Conservation (phyloP, 1,140 invertebrate species). For the Chironomus striatipennis region DNA sequence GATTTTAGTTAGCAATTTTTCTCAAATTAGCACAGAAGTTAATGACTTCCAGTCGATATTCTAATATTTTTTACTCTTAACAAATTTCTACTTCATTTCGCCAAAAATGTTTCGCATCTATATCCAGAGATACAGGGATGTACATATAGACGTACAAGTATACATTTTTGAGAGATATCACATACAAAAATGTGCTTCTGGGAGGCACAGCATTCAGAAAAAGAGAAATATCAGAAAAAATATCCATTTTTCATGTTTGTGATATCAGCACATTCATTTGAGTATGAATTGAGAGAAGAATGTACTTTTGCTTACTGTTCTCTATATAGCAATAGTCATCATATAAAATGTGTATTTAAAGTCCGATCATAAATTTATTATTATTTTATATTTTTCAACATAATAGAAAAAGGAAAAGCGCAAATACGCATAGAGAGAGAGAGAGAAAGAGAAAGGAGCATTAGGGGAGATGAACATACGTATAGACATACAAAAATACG, state of each 20-base stretch:
- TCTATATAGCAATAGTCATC: too few species aligned
- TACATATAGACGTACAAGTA: too few species aligned
- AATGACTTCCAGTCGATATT: too few species aligned
- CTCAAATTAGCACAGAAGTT: too few species aligned
- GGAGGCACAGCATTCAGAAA: background rate
- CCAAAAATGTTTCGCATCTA: background rate
- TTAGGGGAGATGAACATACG: background rate
- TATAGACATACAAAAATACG: too few species aligned
- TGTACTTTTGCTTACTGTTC: too few species aligned
- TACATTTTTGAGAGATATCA: too few species aligned
- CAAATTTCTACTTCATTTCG: conserved; percentile 2
- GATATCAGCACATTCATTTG: background rate
- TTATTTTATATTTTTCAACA: conserved; percentile 10
- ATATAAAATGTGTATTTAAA: conserved; percentile 23
- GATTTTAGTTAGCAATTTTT: too few species aligned
- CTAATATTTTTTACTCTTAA: background rate
- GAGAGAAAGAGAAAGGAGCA: background rate
- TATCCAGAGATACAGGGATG: background rate
- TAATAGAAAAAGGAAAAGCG: background rate
- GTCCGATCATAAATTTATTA: conserved; percentile 24
- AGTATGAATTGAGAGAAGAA: too few species aligned
- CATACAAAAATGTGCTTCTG: too few species aligned
- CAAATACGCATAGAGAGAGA: background rate
- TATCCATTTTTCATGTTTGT: conserved; percentile 21
- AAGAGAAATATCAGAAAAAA: background rate